Conservation (phyloP, 2,888 invertebrate species). For the Tetragnatha montana region DNA sequence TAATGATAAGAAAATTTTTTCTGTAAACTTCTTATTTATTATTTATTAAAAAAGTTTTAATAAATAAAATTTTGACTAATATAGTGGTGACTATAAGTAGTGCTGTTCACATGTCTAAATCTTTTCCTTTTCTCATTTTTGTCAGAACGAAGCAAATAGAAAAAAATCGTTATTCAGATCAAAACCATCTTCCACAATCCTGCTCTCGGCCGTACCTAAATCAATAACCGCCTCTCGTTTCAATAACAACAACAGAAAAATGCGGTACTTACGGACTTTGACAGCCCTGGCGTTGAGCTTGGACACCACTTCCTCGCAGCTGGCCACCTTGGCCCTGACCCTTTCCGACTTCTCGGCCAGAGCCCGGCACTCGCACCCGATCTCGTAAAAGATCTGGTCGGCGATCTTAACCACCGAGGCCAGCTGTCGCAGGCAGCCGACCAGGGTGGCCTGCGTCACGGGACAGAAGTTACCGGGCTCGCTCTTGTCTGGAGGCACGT, state of each 20-base stretch:
- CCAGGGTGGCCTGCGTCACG: conserved; percentile 89
- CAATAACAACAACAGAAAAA: conserved; percentile 79
- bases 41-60: too few relatives aligned
- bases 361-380: conserved; percentile 84
- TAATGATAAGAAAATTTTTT: too few relatives aligned
- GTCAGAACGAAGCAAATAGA: too few relatives aligned
- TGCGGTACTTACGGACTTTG: conserved; percentile 90
- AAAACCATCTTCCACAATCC: too few relatives aligned
- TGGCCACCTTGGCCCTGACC: conserved; percentile 83
- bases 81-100: too few relatives aligned
- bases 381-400: conserved; percentile 89
- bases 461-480: conserved; percentile 88
- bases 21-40: too few relatives aligned
- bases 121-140: too few relatives aligned
- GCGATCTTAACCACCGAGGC: conserved; percentile 89
- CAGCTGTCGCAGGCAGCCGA: conserved; percentile 88
- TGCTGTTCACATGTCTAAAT: too few relatives aligned
- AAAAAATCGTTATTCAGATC: too few relatives aligned
- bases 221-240: conserved; percentile 74
- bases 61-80: too few relatives aligned
- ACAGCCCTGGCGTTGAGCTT: conserved; percentile 90
- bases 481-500: conserved; percentile 76
- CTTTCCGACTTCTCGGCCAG: conserved; percentile 85
- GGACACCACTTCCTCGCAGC: conserved; percentile 84
- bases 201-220: too few relatives aligned